These are phyloP conservation scores for Hermaeophaga mercurialis DNA, from an alignment of 2,888 invertebrate species.

Conservation along the genomic window DNA sequence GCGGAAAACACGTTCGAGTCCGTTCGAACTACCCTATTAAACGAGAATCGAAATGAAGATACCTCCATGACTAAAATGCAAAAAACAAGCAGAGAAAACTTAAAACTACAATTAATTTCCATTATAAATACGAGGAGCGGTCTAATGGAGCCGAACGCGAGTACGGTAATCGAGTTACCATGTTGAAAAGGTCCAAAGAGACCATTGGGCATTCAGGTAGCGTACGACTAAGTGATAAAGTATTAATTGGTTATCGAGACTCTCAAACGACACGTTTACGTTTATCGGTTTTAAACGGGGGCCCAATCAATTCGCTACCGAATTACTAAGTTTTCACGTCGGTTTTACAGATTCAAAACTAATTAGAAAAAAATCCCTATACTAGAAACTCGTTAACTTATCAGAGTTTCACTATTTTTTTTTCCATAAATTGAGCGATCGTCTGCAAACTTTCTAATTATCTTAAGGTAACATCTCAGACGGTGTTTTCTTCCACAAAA, in stretches of 20 bases:
- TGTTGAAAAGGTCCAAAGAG: conserved; percentile 28
- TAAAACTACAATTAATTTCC: conserved; percentile 25
- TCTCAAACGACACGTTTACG: conserved; percentile 16
- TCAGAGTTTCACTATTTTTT: no score
- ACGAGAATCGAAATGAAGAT: background rate
- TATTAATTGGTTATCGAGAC: conserved; percentile 34
- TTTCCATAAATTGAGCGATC: conserved; percentile 6
- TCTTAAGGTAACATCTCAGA: conserved; percentile 3
- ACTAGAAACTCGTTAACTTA: no score
- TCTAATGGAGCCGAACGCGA: conserved; percentile 32
- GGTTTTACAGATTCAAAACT: no score
- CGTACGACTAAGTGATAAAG: conserved; percentile 33
- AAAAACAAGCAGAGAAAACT: conserved; percentile 14
- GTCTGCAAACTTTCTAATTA: conserved; percentile 17
- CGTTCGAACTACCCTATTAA: no score
- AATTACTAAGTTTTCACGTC: background rate
- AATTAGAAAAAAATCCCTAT: conserved; percentile 1
- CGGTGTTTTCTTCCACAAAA: conserved; percentile 3
- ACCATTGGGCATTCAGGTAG: conserved; percentile 33
- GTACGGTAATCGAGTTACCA: conserved; percentile 30
- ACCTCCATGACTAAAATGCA: background rate
- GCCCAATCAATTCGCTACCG: background rate
- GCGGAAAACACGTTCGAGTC: no score
- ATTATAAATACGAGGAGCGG: conserved; percentile 21
- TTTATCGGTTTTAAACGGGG: conserved; percentile 1